These are phyloP conservation scores for Wiebesia pumilae DNA, from an alignment of 1,140 invertebrate species.

Conservation along the genomic window DNA sequence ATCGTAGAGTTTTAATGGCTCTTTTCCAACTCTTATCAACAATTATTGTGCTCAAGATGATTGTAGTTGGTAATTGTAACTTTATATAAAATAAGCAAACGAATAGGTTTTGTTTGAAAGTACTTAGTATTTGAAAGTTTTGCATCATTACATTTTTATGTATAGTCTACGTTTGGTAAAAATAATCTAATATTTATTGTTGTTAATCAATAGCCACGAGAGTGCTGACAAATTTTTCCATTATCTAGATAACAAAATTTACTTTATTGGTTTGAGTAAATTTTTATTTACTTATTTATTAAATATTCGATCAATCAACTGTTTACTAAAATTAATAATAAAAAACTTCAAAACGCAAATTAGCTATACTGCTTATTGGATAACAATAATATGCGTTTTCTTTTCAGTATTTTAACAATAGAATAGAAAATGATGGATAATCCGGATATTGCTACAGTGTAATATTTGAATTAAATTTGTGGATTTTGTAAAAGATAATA, in stretches of 20 bases:
- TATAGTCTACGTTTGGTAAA: background rate
- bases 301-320: background rate
- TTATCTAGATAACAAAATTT: background rate
- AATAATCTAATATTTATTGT: background rate
- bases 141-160: background rate
- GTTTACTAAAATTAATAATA: too few relatives aligned
- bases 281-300: background rate
- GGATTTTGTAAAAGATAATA: too few relatives aligned
- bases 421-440: too few relatives aligned
- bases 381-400: too few relatives aligned
- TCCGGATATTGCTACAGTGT: too few relatives aligned
- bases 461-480: too few relatives aligned
- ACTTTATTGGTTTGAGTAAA: background rate
- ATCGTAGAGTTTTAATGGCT: background rate
- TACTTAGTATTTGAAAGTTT: background rate
- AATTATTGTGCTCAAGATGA: background rate
- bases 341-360: too few relatives aligned
- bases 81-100: background rate
- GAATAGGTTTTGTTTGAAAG: background rate
- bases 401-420: too few relatives aligned
- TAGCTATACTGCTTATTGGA: too few relatives aligned
- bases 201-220: background rate
- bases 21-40: background rate
- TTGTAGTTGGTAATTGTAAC: background rate
- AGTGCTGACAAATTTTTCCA: background rate